Percentiles rank a stretch among this genome's conserved stretches.
These are phyloP conservation scores for Lepus americanus DNA, from an alignment of 2,113 vertebrate species.

Conservation along the genomic window DNA sequence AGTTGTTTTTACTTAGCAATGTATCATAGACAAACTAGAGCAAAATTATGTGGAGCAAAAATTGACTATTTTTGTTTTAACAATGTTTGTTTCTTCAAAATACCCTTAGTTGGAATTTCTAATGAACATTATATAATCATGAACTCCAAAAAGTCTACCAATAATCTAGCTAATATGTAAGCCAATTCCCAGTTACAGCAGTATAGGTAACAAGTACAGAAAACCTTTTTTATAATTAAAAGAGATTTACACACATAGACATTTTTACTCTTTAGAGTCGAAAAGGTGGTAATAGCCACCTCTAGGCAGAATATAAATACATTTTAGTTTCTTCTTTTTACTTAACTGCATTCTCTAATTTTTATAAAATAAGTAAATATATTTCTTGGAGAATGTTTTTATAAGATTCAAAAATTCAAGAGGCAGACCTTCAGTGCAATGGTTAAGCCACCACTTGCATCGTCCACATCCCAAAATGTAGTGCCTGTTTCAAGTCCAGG, in stretches of 20 bases:
- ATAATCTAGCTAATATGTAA: slow-evolving; percentile 36
- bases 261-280: not conserved
- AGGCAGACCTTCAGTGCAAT: no score
- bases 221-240: not conserved
- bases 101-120: slow-evolving; percentile 43
- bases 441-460: no score
- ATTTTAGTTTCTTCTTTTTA: slow-evolving; percentile 45
- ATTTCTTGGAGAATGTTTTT: not conserved
- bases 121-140: slow-evolving; percentile 7
- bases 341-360: slow-evolving; percentile 37
- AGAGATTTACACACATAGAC: not conserved
- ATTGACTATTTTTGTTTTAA: slow-evolving; percentile 28
- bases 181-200: not conserved
- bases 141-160: slow-evolving; percentile 15
- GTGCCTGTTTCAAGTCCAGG: no score
- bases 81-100: slow-evolving; percentile 47
- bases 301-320: not conserved
- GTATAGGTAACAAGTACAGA: not conserved
- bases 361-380: slow-evolving; percentile 4
- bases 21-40: not conserved
- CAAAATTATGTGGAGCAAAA: not conserved
- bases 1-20: not conserved
- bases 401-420: not conserved
- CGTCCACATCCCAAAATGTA: no score
- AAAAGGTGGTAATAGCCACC: not conserved